Evolutionary conservation across 1,140 invertebrate genomes (phyloP), one percentile per base, ranked within the genome.

Genomic region (Brachionus paranguensis): DNA sequence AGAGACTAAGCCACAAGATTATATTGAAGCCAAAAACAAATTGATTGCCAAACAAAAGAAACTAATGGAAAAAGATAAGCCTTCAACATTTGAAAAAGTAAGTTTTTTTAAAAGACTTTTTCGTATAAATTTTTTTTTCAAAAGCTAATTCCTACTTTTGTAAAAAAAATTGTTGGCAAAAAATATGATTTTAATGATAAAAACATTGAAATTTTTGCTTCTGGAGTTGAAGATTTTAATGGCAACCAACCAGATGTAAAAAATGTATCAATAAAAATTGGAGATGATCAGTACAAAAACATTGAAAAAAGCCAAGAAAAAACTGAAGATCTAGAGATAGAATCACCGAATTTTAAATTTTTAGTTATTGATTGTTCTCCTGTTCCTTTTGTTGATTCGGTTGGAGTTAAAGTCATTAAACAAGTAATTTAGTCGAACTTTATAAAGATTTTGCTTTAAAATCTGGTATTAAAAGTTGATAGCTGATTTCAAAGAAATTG

Each of bases 321-420:
- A 45, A 27, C 6, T 10, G 41, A 74, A 47, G 5, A 10, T 4
- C 12, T 43, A 20, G 17, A 74, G 10, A 27, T 24, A 29, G 37
- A 37, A 14, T 47, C 11, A 27, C 33, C 68, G 1, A 43, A 20
- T 43, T 72, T 72, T 20, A 50, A 76, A 29, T 76, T 76, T 76
- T 24, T 76, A 29, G 27, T 76, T 14, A 50, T 76, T 12, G 81
- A 84, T 17, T 84, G 64, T 12, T 53, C 24, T 12, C 47, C 64
- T 10, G 55, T 84, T 3, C 68, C 68, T 17, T 84, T 70, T 37
- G 65, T 84, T 33, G 81, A 84, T 43, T 70, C 64, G 14, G 53
- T 84, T n/a, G 81, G 81, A 8, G 81, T 84, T 4, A 84, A 74
- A 33, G 47, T 45, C 8, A 68, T 84, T 1, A 33, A 53, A 50